Conservation (phyloP, 2,113 vertebrate species). For the Potamarius usumacintae region DNA sequence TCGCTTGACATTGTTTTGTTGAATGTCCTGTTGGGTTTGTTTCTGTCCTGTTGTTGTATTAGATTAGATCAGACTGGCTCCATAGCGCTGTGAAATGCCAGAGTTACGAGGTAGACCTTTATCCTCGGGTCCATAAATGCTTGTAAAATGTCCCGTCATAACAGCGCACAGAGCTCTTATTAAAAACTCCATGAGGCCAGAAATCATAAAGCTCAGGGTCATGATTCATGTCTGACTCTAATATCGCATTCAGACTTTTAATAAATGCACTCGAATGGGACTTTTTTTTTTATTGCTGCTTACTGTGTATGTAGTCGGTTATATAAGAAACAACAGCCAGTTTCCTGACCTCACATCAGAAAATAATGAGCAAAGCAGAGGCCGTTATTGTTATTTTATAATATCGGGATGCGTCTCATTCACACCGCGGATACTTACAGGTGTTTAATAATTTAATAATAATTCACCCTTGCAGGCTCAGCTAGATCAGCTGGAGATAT, state of each 20-base stretch:
- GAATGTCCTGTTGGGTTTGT: background rate
- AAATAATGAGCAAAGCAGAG: background rate
- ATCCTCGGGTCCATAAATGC: background rate
- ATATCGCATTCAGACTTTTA: background rate
- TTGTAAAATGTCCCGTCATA: background rate
- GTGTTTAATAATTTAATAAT: background rate
- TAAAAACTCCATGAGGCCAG: slow-evolving; percentile 4
- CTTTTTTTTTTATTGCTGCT: background rate
- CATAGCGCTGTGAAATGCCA: background rate
- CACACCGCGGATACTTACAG: background rate
- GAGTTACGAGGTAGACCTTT: background rate
- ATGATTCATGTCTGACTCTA: background rate
- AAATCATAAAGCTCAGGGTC: slow-evolving; percentile 8
- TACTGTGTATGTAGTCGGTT: background rate
- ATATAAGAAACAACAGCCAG: background rate
- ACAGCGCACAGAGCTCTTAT: background rate
- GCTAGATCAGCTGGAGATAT: background rate
- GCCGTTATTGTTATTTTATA: background rate
- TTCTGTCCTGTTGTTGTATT: slow-evolving; percentile 5
- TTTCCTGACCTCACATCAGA: background rate
- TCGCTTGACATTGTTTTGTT: background rate
- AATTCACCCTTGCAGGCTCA: too few relatives aligned
- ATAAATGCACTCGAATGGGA: background rate
- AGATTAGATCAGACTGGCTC: background rate
- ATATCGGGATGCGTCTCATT: background rate